These are phyloP conservation scores for Podiceps cristatus DNA, from an alignment of 2,113 vertebrate genomes.

Conservation along the genomic window DNA sequence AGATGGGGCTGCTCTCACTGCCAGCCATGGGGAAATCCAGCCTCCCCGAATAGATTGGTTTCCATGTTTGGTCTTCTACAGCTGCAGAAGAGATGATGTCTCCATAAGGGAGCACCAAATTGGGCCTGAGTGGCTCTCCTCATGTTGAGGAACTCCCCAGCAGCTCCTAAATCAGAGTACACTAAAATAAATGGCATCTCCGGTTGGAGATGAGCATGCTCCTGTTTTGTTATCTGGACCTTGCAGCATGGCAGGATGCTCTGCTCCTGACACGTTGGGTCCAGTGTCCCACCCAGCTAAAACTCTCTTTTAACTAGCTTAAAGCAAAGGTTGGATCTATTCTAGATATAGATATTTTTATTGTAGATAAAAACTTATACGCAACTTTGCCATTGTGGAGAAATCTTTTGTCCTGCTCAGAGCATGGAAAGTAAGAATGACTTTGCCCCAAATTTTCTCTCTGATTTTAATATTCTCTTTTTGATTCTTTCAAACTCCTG, in stretches of 20 bases:
- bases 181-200: neutral
- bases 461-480: neutral
- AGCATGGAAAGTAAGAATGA: neutral
- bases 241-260: neutral
- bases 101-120: accelerated
- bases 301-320: neutral
- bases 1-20: neutral
- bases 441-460: neutral
- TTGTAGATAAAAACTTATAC: neutral
- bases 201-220: accelerated
- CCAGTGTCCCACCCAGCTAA: neutral
- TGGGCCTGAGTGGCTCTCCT: neutral
- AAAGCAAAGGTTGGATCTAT: neutral
- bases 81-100: neutral
- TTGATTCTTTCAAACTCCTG: neutral
- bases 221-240: neutral
- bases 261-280: neutral
- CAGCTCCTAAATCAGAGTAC: neutral
- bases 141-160: neutral
- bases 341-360: neutral
- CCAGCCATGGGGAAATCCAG: neutral
- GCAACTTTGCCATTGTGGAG: neutral
- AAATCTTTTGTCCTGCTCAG: neutral
- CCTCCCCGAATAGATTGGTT: neutral
- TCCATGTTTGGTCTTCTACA: neutral